Conservation (phyloP, 2,113 vertebrate species). For the Dicaeum eximium region DNA sequence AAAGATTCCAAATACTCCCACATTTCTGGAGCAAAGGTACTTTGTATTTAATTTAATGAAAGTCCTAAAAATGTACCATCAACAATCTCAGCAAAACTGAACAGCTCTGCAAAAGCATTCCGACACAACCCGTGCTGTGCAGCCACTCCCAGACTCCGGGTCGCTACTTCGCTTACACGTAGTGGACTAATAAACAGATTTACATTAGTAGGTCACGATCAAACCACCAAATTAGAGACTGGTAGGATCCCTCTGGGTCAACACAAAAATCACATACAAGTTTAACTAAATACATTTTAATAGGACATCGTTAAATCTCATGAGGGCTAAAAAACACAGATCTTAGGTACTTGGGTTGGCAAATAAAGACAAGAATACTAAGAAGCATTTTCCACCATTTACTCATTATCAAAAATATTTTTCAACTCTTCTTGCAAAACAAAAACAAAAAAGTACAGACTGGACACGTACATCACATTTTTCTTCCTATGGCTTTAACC, state of each 20-base stretch:
- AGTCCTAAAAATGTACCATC: conserved; percentile 63
- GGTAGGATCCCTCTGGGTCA: conserved; percentile 73
- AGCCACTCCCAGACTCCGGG: neutral
- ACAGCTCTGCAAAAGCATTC: conserved; percentile 55
- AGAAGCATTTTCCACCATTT: conserved; percentile 87
- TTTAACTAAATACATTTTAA: conserved; percentile 78
- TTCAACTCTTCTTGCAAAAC: conserved; percentile 88
- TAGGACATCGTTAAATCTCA: conserved; percentile 72
- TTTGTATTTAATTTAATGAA: conserved; percentile 44
- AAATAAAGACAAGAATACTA: conserved; percentile 87
- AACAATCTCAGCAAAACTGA: conserved; percentile 55
- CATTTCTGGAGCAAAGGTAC: conserved; percentile 34
- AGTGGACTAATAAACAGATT: conserved; percentile 58
- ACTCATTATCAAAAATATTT: conserved; percentile 96
- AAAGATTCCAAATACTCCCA: conserved; percentile 26
- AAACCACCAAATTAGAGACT: conserved; percentile 47
- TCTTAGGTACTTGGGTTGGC: conserved; percentile 76
- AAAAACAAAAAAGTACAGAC: conserved; percentile 83
- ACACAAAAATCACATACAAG: conserved; percentile 78
- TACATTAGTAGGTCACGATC: conserved; percentile 61
- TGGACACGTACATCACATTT: conserved; percentile 84
- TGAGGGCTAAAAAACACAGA: conserved; percentile 70
- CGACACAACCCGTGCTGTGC: neutral
- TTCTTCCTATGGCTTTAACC: conserved; percentile 92
- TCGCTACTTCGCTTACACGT: conserved; percentile 42